Base-by-base conservation (phyloP, 1,140 invertebrate species). In the Leptestheria dahalacensis region DNA sequence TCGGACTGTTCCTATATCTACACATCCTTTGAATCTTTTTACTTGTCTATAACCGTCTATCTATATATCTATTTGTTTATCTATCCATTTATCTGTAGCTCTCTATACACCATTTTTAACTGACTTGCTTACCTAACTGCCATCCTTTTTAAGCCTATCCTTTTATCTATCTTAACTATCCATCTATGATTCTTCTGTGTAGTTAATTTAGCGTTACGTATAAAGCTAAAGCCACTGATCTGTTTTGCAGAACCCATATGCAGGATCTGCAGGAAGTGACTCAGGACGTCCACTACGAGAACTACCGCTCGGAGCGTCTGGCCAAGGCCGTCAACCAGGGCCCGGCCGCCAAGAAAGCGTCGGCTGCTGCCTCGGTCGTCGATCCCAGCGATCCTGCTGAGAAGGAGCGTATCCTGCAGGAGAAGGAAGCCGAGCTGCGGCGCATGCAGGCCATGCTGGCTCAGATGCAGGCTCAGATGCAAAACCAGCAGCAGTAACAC, bases 391-490 rank as follows among this genome's bases (percentile, higher is more conserved):
- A 29, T n/a, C 53, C 56, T 26, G 46, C 33, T 25, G 86, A 90
- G 61, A 88, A 88, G 67, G 87, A 91, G 71, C 78, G 85, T 61
- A 90, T 88, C 49, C 70, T 92, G 23, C 84, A 86, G 48, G 61
- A 62, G 52, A 62, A 62, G 51, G 61, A 62, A 33, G 61, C 61
- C 9, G 61, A 91, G 83, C 91, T 94, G 65, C 81, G 88, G 67
- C 79, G 88, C 67, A 94, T 94, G 92, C 91, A 96, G 74, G 90
- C 95, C 71, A 94, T 95, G 82, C 77, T 97, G 59, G 83, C 86
- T 25, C 88, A 92, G 72, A 97, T 97, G 93, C 91, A 97, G 76
- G 88, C 86, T 0, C 85, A 90, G 73, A 90, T 90, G 78, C 78
- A 81, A 67, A 74, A 82, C 64, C 84, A 86, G 68, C 48, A 49